Conservation (phyloP, 1,140 invertebrate species). For the Drosophila auraria region DNA sequence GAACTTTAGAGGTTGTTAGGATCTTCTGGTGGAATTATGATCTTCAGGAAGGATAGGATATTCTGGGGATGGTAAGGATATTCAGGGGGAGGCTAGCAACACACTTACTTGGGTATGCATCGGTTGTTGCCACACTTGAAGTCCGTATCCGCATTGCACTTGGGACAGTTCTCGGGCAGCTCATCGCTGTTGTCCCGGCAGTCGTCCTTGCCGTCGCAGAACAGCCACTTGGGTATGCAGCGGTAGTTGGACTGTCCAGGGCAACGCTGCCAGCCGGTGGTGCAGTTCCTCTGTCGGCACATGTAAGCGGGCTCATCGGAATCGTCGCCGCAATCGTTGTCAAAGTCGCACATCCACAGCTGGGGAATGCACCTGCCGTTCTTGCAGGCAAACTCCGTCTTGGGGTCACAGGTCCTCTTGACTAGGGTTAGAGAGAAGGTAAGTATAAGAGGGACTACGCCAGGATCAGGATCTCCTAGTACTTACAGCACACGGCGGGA, state of each 20-base stretch:
- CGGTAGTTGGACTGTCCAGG: slow-evolving; percentile 95
- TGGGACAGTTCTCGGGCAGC: slow-evolving; percentile 93
- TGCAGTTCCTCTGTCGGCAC: slow-evolving; percentile 95
- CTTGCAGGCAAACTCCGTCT: slow-evolving; percentile 94
- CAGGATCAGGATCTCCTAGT: not conserved
- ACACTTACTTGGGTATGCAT: slow-evolving; percentile 92
- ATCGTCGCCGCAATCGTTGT: slow-evolving; percentile 90
- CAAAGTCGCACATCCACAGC: slow-evolving; percentile 94
- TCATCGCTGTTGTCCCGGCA: slow-evolving; percentile 97
- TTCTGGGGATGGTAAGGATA: too few species aligned
- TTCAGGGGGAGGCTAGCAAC: too few species aligned
- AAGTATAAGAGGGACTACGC: not conserved
- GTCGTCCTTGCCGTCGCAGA: slow-evolving; percentile 97
- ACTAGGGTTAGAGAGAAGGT: slow-evolving; percentile 76
- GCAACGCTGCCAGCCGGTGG: slow-evolving; percentile 95
- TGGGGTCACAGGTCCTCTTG: slow-evolving; percentile 92
- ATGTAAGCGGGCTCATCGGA: slow-evolving; percentile 97
- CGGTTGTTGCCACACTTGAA: slow-evolving; percentile 96
- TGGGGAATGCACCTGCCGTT: slow-evolving; percentile 98
- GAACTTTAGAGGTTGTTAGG: too few species aligned
- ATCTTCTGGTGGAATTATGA: too few species aligned
- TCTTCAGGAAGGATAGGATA: too few species aligned
- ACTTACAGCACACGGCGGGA: slow-evolving; percentile 92
- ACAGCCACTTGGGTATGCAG: slow-evolving; percentile 97
- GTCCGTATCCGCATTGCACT: slow-evolving; percentile 94